Conservation (phyloP, 1,140 invertebrate genomes). For the Stegodyphus dumicola region DNA sequence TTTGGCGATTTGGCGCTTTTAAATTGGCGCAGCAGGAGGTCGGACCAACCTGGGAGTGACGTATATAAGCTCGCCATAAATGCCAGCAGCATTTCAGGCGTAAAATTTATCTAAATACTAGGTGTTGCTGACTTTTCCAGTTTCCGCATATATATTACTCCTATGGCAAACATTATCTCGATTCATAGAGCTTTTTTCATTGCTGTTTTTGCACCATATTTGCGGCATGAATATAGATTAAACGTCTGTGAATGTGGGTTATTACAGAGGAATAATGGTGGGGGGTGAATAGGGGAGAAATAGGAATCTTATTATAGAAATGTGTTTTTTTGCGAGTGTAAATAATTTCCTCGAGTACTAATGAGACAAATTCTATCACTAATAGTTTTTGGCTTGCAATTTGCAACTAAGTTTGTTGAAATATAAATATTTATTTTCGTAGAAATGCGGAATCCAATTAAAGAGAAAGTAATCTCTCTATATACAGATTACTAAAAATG, state of each 20-base stretch:
- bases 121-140: slow-evolving; percentile 25
- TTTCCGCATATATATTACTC: slow-evolving; percentile 15
- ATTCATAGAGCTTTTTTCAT: slow-evolving; percentile 3
- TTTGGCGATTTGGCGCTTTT: slow-evolving; percentile 28
- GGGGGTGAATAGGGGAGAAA: neutral
- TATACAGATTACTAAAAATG: too few relatives aligned
- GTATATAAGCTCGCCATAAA: slow-evolving; percentile 11
- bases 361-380: too few relatives aligned
- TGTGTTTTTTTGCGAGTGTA: too few relatives aligned
- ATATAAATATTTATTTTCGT: too few relatives aligned
- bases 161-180: slow-evolving; percentile 29
- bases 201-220: slow-evolving; percentile 8
- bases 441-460: too few relatives aligned
- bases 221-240: slow-evolving; percentile 44
- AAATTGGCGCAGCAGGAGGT: slow-evolving; percentile 29
- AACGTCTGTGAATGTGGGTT: slow-evolving; percentile 26
- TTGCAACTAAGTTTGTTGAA: too few relatives aligned
- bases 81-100: slow-evolving; percentile 26
- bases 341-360: too few relatives aligned
- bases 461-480: too few relatives aligned
- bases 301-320: neutral
- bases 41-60: slow-evolving; percentile 15
- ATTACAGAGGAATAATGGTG: slow-evolving; percentile 18
- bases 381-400: too few relatives aligned
- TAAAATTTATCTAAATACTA: slow-evolving; percentile 41